Evolutionary conservation across 2,797 vertebrate genomes (phyloP).

Genomic region (Sebastes flavidus): DNA sequence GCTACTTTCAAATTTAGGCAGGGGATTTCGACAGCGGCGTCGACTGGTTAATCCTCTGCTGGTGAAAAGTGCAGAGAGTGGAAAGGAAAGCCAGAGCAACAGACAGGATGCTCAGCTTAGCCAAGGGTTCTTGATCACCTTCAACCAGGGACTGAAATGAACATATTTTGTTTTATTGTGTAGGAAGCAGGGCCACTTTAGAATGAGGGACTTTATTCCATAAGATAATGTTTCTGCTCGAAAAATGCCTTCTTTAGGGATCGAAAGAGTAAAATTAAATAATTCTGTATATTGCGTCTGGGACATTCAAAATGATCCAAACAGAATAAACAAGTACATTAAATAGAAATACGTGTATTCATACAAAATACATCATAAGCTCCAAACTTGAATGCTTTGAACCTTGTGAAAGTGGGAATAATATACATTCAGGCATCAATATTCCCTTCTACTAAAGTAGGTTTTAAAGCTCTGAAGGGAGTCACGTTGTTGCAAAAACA

Average conservation of each 20-base stretch:
- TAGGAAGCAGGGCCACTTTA: background rate
- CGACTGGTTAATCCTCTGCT: conserved; percentile 58
- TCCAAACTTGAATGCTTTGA: background rate
- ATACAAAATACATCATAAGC: background rate
- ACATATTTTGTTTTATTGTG: conserved; percentile 35
- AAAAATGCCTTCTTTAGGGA: background rate
- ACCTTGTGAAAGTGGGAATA: conserved; percentile 25
- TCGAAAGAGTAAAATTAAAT: conserved; percentile 10
- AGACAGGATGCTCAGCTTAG: conserved; percentile 41
- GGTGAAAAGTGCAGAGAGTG: conserved; percentile 29
- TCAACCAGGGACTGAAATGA: conserved; percentile 42
- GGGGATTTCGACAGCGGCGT: conserved; percentile 58
- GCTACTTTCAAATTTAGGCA: conserved; percentile 56
- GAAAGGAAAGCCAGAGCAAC: conserved; percentile 36
- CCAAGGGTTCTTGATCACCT: conserved; percentile 51
- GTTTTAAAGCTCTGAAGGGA: conserved; percentile 13
- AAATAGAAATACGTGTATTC: background rate
- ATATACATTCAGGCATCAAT: conserved; percentile 17
- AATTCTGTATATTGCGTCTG: background rate
- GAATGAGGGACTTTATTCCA: background rate
- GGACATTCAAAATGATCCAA: background rate
- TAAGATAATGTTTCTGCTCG: background rate
- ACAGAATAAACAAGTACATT: background rate
- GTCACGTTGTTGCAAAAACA: conserved; percentile 8
- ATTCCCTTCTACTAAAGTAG: background rate